Conservation (phyloP, 2,797 vertebrate genomes). For the Cossypha polioptera region DNA sequence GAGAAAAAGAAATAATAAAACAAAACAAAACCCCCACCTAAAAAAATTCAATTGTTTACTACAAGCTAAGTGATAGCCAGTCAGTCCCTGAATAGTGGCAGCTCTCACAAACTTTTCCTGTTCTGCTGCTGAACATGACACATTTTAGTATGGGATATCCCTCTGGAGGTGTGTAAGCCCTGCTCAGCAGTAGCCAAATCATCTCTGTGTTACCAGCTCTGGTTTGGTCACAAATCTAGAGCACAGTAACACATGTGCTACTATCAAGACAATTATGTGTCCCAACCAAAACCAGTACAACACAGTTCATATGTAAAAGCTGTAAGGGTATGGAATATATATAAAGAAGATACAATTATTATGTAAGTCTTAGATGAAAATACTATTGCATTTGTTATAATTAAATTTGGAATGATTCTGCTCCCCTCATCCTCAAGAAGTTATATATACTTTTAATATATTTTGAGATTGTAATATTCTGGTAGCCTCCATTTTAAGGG, state of each 20-base stretch:
- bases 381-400: neutral
- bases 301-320: neutral
- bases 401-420: neutral
- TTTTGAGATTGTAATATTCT: neutral
- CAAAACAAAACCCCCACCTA: neutral
- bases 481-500: neutral
- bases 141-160: neutral
- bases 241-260: neutral
- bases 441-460: neutral
- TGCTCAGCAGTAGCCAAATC: neutral
- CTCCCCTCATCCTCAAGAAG: neutral
- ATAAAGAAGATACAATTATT: neutral
- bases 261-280: fast-evolving
- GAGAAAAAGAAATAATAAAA: neutral
- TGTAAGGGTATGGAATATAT: neutral
- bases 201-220: neutral
- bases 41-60: fast-evolving
- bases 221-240: neutral
- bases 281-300: neutral
- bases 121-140: neutral
- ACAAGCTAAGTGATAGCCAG: too few relatives aligned
- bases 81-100: neutral
- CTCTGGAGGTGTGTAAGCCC: neutral
- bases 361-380: neutral
- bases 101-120: neutral